Evolutionary conservation across 2,888 invertebrate species (phyloP), one percentile per base, ranked within the genome.

Genomic region (Metellina segmentata): DNA sequence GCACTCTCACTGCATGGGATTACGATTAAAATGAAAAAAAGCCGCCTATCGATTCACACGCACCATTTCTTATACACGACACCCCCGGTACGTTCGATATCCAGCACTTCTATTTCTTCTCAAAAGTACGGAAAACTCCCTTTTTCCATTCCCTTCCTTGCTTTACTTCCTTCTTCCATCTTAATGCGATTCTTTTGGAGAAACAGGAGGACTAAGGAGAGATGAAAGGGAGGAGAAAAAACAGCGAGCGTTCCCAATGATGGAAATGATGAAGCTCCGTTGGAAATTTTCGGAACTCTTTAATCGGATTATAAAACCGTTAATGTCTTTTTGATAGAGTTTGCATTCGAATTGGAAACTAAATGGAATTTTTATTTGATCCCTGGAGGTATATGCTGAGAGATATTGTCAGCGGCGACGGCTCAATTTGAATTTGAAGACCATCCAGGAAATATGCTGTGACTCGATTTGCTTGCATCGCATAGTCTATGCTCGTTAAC

Each of bases 271-370:
- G 74, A 74, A 74, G 61, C 48, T 49, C n/a, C 72, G 20, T 20
- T n/a, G 72, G 20, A 71, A 81, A 20, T 81, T 86, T 79, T 34
- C 19, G 79, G 72, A 49, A 81, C 48, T 71, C 49, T 78, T 89
- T 89, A 89, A 89, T 89, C 83, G 61, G 78, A 89, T 89, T 89
- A 78, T 79, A 71, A 89, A 89, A 89, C 89, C 78, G 83, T 89
- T 89, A 89, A 89, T 89, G 89, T 71, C 77, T 89, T 89, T 85
- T 89, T 85, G 89, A 89, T 89, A 89, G 83, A 89, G 83, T 89
- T 85, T 53, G 83, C 83, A 89, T 85, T 83, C 78, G 70, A 85
- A 89, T 85, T 71, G 69, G 53, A 78, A 71, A 52, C 75, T 61
- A 78, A 89, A 89, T 83, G 71, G 85, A 71, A 72, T 51, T 89